Percentiles rank a stretch among this genome's conserved stretches.
Conservation (phyloP, 2,888 invertebrate species). For the Drosophila eohydei region DNA sequence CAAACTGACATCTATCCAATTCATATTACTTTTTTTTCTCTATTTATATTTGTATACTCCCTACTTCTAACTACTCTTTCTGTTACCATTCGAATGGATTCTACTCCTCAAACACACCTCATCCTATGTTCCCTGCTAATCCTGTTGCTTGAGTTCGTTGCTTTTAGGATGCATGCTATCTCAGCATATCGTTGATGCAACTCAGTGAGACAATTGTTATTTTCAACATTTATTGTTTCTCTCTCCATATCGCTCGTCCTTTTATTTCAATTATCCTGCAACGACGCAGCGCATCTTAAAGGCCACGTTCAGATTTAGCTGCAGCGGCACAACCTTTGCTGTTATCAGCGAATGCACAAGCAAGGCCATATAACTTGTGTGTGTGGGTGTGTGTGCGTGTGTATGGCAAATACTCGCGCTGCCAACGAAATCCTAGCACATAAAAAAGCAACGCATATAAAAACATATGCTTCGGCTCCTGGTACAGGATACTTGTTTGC, state of each 20-base stretch:
- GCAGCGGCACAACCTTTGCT: constrained; percentile 40
- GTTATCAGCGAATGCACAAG: constrained; percentile 52
- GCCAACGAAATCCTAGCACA: constrained; percentile 57
- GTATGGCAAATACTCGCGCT: constrained; percentile 37
- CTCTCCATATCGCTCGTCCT: constrained; percentile 10
- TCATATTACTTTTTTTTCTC: no score
- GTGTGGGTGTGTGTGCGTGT: constrained; percentile 9
- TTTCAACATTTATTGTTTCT: neutral
- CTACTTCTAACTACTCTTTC: neutral
- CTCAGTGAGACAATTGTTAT: neutral
- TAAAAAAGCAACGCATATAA: constrained; percentile 65
- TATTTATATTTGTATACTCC: no score
- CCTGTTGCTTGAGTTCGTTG: neutral
- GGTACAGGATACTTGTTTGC: constrained; percentile 48
- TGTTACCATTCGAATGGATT: no score
- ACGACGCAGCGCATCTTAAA: constrained; percentile 21
- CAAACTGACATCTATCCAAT: no score
- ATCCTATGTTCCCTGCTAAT: neutral
- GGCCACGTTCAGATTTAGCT: constrained; percentile 31
- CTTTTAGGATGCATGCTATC: neutral
- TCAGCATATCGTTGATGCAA: neutral
- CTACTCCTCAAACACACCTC: neutral
- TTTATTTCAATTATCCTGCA: constrained; percentile 47
- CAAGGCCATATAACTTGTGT: constrained; percentile 14
- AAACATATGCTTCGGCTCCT: constrained; percentile 64